These are phyloP conservation scores for Gymnothorax reevesii DNA, from an alignment of 2,797 vertebrate genomes.

Conservation along the genomic window DNA sequence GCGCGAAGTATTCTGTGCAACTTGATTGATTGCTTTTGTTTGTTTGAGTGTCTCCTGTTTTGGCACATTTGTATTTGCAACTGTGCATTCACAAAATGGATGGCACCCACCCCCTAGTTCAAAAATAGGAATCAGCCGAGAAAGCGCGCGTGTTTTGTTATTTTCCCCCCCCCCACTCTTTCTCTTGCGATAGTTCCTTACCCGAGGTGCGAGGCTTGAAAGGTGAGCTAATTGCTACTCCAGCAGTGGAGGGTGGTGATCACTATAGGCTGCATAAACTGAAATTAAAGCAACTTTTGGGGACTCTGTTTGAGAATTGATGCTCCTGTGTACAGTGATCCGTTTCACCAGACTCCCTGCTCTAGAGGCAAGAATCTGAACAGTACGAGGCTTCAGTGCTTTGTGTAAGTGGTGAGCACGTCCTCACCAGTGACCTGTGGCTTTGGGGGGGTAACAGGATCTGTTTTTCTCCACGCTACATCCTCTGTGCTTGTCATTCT, in stretches of 20 bases:
- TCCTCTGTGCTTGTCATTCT: not conserved
- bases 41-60: not conserved
- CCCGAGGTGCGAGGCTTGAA: not conserved
- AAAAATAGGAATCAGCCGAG: not conserved
- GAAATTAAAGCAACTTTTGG: slow-evolving; percentile 34
- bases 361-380: not conserved
- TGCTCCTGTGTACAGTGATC: not conserved
- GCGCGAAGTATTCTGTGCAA: too few relatives aligned
- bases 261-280: slow-evolving; percentile 24
- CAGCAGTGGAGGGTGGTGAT: not conserved
- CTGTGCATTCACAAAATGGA: not conserved
- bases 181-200: slow-evolving; percentile 20
- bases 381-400: slow-evolving; percentile 9
- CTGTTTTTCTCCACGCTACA: not conserved
- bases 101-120: too few relatives aligned
- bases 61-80: not conserved
- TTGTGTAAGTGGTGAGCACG: not conserved
- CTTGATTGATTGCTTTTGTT: not conserved
- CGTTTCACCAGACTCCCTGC: not conserved
- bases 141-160: not conserved
- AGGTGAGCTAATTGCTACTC: slow-evolving; percentile 28
- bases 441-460: not conserved
- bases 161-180: not conserved
- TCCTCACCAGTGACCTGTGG: not conserved
- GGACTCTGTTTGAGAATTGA: not conserved